These are phyloP conservation scores for Sycophila texana DNA, from an alignment of 2,888 invertebrate species.

Conservation along the genomic window DNA sequence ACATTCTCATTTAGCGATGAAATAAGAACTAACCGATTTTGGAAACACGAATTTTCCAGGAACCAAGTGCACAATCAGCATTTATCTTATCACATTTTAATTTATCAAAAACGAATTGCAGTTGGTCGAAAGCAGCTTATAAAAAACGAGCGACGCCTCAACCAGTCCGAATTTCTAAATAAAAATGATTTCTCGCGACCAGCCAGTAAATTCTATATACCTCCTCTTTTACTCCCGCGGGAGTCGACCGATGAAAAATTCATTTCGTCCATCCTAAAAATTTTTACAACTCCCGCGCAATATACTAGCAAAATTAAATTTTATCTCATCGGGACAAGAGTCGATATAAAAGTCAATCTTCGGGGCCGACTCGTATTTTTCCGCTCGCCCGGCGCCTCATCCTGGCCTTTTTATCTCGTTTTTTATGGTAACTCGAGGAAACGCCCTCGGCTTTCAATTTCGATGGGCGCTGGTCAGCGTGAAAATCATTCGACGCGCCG, in stretches of 20 bases:
- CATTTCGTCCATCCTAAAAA: conserved; percentile 29
- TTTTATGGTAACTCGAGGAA: conserved; percentile 48
- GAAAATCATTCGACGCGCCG: conserved; percentile 55
- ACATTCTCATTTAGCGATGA: no score
- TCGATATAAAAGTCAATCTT: conserved; percentile 47
- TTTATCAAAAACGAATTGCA: no score
- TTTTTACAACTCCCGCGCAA: conserved; percentile 36
- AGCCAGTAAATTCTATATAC: no score
- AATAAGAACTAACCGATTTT: no score
- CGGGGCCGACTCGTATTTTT: conserved; percentile 32
- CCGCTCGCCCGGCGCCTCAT: background rate
- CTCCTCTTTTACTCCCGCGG: background rate
- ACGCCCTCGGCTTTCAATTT: conserved; percentile 58
- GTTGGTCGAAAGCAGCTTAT: no score
- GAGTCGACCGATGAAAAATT: conserved; percentile 27
- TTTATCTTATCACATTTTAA: no score
- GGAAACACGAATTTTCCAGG: no score
- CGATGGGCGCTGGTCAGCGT: conserved; percentile 53
- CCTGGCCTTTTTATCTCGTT: conserved; percentile 8
- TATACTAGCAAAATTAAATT: conserved; percentile 38
- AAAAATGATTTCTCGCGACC: no score
- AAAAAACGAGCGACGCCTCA: no score
- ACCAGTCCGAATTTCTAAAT: no score
- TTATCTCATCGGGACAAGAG: conserved; percentile 43
- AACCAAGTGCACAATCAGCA: no score